These are phyloP conservation scores for Crotalus horridus DNA, from an alignment of 2,113 vertebrate genomes.

Conservation along the genomic window DNA sequence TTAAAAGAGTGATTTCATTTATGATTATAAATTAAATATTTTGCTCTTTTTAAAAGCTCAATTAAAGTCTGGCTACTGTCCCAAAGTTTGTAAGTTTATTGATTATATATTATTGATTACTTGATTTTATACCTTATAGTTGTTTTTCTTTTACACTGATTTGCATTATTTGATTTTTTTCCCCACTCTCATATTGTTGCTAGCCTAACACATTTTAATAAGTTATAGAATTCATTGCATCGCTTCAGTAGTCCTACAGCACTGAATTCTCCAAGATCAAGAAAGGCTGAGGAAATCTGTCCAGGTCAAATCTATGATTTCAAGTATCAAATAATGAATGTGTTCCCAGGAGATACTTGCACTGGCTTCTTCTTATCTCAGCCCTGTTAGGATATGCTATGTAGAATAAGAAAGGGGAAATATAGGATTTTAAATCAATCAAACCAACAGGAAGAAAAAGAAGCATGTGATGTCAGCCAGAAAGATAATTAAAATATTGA, in stretches of 20 bases:
- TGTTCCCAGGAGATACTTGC: not conserved
- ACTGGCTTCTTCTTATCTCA: not conserved
- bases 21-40: no score
- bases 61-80: no score
- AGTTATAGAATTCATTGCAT: not conserved
- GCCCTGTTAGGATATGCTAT: not conserved
- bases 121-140: no score
- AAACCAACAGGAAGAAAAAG: not conserved
- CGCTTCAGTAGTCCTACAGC: not conserved
- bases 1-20: no score
- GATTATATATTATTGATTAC: no score
- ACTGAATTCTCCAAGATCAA: not conserved
- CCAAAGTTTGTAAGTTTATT: no score
- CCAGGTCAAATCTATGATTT: not conserved
- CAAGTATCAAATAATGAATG: not conserved
- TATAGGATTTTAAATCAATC: not conserved
- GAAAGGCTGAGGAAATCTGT: not conserved
- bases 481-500: not conserved
- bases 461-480: not conserved
- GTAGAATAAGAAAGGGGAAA: not conserved
- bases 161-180: no score
- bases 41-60: no score
- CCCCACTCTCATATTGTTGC: no score
- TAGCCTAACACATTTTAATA: no score
- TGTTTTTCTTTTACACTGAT: no score